Base-by-base conservation (phyloP, 2,888 invertebrate species). In the Ecdyonurus torrentis region DNA sequence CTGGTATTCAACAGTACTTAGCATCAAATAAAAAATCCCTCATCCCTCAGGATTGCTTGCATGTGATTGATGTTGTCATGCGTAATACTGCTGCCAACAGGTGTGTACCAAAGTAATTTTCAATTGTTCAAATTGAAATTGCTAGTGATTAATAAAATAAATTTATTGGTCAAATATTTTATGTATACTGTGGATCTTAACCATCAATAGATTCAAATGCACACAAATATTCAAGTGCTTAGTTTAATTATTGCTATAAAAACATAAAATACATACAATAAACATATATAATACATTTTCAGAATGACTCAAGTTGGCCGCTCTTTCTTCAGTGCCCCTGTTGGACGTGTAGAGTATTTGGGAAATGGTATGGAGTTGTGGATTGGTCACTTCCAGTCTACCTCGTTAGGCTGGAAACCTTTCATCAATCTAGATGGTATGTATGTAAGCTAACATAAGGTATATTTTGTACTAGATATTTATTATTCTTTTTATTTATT, bases 331-430 rank as follows among this genome's bases (percentile, higher is more conserved):
- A 83, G 82, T 25, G 75, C 75, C 2, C 80, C 82, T 0, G 62
- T 52, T 24, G 58, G 65, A 0, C 62, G 63, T 74, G 74, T 24
- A 75, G 80, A 79, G 59, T 78, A 79, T 70, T 77, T 98, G 10
- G 84, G 87, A 0, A 86, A 84, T 60, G 93, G 95, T 0, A 78
- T 91, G 69, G 91, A 95, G 73, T 84, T 96, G 71, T 95, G 95
- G 88, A 84, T 89, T 64, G 98, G 98, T 2, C 83, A 93, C 71
- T 98, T 91, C 77, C 95, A 96, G 74, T 89, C 91, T 7, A 91
- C 93, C 0, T 83, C 93, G 66, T 83, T 96, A 62, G 94, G 94
- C 15, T 89, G 91, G 81, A 84, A 83, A 68, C 89, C 91, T 61
- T 88, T 87, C 74, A 76, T 99, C 52, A 98, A 98, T 74, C 85